Evolutionary conservation across 2,797 vertebrate genomes (phyloP), one percentile per base, ranked within the genome.

Genomic region (Iguana delicatissima): DNA sequence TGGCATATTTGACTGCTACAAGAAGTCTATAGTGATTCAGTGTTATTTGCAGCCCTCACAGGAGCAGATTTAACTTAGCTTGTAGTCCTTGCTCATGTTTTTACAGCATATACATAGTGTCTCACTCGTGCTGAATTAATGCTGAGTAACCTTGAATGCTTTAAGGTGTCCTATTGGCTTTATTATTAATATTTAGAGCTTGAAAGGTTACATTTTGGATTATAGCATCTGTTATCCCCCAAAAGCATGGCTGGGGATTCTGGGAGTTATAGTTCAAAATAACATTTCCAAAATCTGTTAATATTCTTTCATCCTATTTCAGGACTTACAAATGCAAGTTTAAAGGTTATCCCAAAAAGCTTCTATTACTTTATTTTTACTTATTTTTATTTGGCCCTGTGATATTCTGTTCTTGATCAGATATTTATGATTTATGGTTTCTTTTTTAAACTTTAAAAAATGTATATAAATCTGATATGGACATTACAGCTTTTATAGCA

Each of bases 341-440:
- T 74, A 74, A 32, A 9, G 9, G 62, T 62, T 35, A 86, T 42
- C 62, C 1, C 79, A n/a, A 52, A 64, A 59, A 18, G 57, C 38
- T 20, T 73, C 69, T 35, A 13, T 73, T 35, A 42, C 79, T 26
- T 38, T 74, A 42, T 42, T 69, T 8, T 35, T 24, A 26, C 16
- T 38, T 74, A 42, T 42, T 69, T 8, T 35, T 24, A 26, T 52
- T 38, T 72, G 29, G 32, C 46, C 0, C 67, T n/a, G 10, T 77
- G 50, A 10, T 24, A 80, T 42, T 85, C 62, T 89, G 59, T 85
- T 85, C 22, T 90, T 86, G 62, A 82, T 73, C 77, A 80, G 35
- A 86, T 77, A 83, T 87, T 82, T 90, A 87, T 90, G 82, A 52
- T 52, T 67, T 35, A 87, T 87, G n/a, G 22, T 55, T 89, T 83